Conservation (phyloP, 2,113 vertebrate species). For the Ivindomyrus marchei region DNA sequence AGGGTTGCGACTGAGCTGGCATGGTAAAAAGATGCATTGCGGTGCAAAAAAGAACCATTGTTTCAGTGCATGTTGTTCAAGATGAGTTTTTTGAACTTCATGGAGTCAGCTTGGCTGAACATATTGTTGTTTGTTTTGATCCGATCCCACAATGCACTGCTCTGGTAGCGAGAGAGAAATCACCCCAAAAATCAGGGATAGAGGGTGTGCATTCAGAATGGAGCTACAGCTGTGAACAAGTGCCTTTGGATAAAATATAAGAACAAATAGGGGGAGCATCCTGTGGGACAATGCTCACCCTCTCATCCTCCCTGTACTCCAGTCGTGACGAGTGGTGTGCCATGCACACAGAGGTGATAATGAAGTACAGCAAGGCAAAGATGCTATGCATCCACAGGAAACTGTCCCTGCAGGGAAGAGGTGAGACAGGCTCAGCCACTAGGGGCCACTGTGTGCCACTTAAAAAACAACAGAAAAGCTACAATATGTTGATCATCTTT, state of each 20-base stretch:
- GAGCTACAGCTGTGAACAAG: neutral
- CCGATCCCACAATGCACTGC: neutral
- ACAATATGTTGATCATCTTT: neutral
- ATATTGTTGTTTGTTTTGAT: neutral
- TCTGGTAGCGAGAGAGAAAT: neutral
- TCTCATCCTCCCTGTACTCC: conserved; percentile 77
- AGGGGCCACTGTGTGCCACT: neutral
- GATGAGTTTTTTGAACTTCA: neutral
- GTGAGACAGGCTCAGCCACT: conserved; percentile 5
- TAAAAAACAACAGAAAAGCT: neutral
- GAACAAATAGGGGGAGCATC: neutral
- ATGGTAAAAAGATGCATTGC: too few species aligned
- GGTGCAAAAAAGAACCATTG: neutral
- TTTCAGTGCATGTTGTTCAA: neutral
- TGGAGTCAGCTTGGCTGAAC: neutral
- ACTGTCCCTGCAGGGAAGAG: conserved; percentile 62
- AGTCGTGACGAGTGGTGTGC: conserved; percentile 78
- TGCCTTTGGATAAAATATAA: neutral
- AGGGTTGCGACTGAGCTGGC: too few species aligned
- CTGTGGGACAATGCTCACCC: conserved; percentile 62
- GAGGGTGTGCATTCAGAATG: neutral
- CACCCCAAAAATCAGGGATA: neutral
- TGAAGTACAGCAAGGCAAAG: conserved; percentile 85
- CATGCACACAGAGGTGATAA: conserved; percentile 81
- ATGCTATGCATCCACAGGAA: conserved; percentile 88